A percentile compares a stretch with the other conserved stretches of the same genome.
These are phyloP conservation scores for Lucilia sericata DNA, from an alignment of 1,140 invertebrate species.

Conservation along the genomic window DNA sequence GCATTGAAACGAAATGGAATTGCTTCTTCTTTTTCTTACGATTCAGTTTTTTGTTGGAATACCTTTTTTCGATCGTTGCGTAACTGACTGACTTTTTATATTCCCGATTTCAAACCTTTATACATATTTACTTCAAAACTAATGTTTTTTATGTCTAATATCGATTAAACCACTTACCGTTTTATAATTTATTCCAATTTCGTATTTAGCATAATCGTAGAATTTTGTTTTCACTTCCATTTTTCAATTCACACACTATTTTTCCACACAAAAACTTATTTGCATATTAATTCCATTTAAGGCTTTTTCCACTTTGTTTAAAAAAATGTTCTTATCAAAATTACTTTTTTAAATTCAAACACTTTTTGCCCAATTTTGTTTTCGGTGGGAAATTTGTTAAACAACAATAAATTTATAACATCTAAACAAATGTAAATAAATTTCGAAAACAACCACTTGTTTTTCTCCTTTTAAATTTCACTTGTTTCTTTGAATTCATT, in stretches of 20 bases:
- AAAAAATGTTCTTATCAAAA: background rate
- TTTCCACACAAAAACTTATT: background rate
- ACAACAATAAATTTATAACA: background rate
- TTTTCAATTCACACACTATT: constrained; percentile 28
- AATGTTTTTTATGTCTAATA: too few relatives aligned
- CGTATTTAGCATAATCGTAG: too few relatives aligned
- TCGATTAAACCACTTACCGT: background rate
- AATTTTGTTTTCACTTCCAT: background rate
- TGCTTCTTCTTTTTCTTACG: too few relatives aligned
- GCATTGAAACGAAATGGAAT: too few relatives aligned
- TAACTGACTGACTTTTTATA: too few relatives aligned
- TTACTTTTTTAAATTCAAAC: background rate
- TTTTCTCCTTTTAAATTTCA: background rate
- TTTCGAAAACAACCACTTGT: background rate
- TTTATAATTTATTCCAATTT: constrained; percentile 2
- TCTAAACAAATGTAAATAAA: background rate
- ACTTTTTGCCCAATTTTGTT: background rate
- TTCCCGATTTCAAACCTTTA: too few relatives aligned
- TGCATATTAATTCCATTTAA: constrained; percentile 10
- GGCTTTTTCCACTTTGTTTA: background rate
- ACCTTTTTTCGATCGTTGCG: too few relatives aligned
- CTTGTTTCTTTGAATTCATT: constrained; percentile 9
- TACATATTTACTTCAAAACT: too few relatives aligned
- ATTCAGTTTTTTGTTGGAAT: too few relatives aligned
- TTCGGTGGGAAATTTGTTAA: constrained; percentile 25